These are phyloP conservation scores for Caretta caretta DNA, from an alignment of 2,113 vertebrate genomes.

Conservation along the genomic window DNA sequence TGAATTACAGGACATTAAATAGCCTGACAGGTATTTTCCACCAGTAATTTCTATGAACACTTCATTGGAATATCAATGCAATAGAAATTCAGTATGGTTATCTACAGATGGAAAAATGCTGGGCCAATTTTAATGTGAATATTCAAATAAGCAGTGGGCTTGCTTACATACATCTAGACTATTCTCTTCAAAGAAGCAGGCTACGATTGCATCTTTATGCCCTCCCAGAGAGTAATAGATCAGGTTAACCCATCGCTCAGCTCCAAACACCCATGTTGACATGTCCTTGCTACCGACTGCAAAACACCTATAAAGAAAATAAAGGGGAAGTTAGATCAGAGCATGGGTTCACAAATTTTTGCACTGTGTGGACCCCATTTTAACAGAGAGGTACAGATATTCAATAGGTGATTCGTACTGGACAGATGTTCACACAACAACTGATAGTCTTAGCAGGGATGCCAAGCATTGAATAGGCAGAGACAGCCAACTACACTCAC, in stretches of 20 bases:
- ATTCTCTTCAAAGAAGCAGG: conserved; percentile 94
- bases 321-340: neutral
- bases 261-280: conserved; percentile 97
- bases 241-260: conserved; percentile 95
- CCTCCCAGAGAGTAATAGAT: conserved; percentile 95
- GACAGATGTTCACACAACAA: neutral
- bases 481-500: neutral
- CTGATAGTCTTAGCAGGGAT: neutral
- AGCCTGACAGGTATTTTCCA: neutral
- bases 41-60: neutral
- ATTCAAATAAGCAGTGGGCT: neutral
- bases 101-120: neutral
- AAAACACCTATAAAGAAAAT: conserved; percentile 86
- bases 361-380: neutral
- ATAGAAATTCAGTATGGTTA: neutral
- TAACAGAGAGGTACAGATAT: neutral
- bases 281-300: conserved; percentile 96
- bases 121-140: neutral
- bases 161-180: conserved; percentile 92
- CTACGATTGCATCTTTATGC: conserved; percentile 93
- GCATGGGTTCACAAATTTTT: neutral
- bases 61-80: neutral
- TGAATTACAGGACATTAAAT: neutral
- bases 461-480: neutral
- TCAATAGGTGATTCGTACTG: neutral